Percentiles rank a stretch among this genome's conserved stretches.
phyloP scores from a whole-genome alignment of 2,797 vertebrate genomes.

The Scyliorhinus canicula region DNA sequence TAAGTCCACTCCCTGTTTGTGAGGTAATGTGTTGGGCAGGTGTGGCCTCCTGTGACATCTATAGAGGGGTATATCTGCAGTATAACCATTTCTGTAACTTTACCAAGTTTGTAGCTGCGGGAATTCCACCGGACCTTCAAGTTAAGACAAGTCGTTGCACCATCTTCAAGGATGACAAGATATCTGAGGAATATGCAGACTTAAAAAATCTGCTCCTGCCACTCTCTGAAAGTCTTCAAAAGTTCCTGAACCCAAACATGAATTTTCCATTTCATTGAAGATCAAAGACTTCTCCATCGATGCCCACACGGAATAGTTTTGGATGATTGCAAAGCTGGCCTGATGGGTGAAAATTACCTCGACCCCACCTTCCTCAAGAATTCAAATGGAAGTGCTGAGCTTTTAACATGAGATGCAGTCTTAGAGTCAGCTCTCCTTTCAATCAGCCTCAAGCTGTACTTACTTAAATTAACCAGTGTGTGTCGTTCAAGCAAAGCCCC shows the following conservation, averaged over 20 bases:
- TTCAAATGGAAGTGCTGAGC: not conserved
- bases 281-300: not conserved
- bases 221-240: not conserved
- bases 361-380: not conserved
- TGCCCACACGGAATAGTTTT: not conserved
- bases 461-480: not conserved
- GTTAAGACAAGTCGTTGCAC: not conserved
- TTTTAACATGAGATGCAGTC: not conserved
- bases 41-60: not conserved
- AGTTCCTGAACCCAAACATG: not conserved
- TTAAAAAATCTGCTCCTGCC: not conserved
- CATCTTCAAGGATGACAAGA: not conserved
- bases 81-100: not conserved
- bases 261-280: not conserved
- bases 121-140: not conserved
- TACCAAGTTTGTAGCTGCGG: not conserved
- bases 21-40: not conserved
- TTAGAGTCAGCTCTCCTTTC: not conserved
- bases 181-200: not conserved
- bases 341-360: not conserved
- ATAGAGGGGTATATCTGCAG: not conserved
- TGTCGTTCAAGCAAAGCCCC: slow-evolving; percentile 23
- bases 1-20: not conserved
- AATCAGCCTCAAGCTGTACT: not conserved
- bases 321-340: not conserved